Conservation (phyloP, 2,888 invertebrate genomes). For the Amphipoea lucens region DNA sequence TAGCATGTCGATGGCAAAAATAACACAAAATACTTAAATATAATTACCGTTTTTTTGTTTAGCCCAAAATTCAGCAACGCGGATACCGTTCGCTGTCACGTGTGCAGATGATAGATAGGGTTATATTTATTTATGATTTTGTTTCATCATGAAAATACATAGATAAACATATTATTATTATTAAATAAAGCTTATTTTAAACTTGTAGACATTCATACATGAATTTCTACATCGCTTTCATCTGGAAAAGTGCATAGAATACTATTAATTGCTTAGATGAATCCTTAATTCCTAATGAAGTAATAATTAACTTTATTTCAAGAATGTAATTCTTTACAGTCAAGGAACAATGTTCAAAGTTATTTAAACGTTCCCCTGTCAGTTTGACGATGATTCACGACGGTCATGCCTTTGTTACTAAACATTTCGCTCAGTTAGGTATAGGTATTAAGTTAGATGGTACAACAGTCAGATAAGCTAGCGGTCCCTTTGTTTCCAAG, state of each 20-base stretch:
- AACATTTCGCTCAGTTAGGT: slow-evolving; percentile 13
- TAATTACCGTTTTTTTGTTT: too few species aligned
- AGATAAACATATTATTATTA: too few species aligned
- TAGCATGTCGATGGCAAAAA: too few species aligned
- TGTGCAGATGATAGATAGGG: too few species aligned
- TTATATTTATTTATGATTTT: neutral
- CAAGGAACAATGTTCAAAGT: neutral
- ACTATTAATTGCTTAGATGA: neutral
- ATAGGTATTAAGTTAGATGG: slow-evolving; percentile 1
- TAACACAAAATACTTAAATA: too few species aligned
- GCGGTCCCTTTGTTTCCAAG: slow-evolving; percentile 49
- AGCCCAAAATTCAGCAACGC: too few species aligned
- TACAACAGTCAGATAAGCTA: slow-evolving; percentile 37
- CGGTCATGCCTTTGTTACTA: slow-evolving; percentile 27
- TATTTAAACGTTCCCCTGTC: neutral
- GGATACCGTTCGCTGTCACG: too few species aligned
- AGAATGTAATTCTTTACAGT: neutral
- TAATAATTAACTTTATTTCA: neutral
- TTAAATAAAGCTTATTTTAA: neutral
- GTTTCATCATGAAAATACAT: neutral
- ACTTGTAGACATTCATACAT: neutral
- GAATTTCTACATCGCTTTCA: neutral
- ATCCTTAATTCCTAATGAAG: neutral
- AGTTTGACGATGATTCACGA: slow-evolving; percentile 34
- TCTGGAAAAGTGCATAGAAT: neutral